phyloP scores from a whole-genome alignment of 1,140 invertebrate species.

The Phymastichus coffea region DNA sequence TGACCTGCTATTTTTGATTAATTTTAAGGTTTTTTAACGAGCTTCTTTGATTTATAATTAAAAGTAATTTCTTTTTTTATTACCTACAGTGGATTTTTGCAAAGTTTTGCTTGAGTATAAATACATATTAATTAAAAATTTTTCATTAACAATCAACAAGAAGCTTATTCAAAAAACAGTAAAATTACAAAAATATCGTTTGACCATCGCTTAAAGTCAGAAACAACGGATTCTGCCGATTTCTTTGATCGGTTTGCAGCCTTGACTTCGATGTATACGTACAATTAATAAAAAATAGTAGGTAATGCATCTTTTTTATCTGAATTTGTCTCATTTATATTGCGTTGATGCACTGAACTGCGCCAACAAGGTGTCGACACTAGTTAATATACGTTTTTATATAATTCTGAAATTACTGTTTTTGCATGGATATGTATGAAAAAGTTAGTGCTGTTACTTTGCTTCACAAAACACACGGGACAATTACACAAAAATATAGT shows the following conservation, averaged over 20 bases:
- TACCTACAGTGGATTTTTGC: not conserved
- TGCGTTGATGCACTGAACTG: conserved; percentile 18
- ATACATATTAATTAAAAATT: not conserved
- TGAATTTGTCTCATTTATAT: conserved; percentile 21
- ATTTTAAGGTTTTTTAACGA: conserved; percentile 28
- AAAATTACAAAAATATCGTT: conserved; percentile 30
- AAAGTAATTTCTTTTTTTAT: not conserved
- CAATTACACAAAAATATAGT: conserved; percentile 2
- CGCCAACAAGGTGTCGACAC: conserved; percentile 44
- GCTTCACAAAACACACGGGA: conserved; percentile 27
- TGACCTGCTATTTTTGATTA: conserved; percentile 31
- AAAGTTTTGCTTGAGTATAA: not conserved
- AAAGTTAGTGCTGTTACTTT: conserved; percentile 16
- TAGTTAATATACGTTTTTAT: too few relatives aligned
- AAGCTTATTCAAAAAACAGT: conserved; percentile 26
- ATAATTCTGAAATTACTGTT: too few relatives aligned
- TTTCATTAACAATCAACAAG: conserved; percentile 13
- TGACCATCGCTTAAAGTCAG: conserved; percentile 25
- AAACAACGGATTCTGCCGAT: not conserved
- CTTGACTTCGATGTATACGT: not conserved
- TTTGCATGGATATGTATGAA: too few relatives aligned
- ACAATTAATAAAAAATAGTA: too few relatives aligned
- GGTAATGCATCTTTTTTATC: conserved; percentile 16
- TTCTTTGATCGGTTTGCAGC: conserved; percentile 7
- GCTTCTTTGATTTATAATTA: conserved; percentile 7